Base-by-base conservation (phyloP, 2,797 vertebrate species). In the Sus cebifrons region DNA sequence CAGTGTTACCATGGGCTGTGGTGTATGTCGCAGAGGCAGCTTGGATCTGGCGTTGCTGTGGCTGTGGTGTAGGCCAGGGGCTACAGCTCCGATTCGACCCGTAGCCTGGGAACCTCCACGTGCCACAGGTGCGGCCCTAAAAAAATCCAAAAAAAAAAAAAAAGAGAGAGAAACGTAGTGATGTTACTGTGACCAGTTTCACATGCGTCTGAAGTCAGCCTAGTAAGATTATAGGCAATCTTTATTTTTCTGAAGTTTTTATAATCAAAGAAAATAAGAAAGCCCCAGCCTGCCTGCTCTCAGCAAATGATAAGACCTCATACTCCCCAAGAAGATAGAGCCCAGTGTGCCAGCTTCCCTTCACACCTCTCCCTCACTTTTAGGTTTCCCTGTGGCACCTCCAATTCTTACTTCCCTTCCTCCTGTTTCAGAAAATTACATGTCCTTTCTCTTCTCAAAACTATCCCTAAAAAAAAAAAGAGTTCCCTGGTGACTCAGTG, bases 201-300 rank as follows among this genome's bases (percentile, higher is more conserved):
- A 58, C 16, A 3, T 14, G 18, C 49, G 54, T 49, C 62, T 32
- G 2, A 21, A 67, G 56, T 81, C 56, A 58, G 27, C n/a, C 44
- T 52, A 18, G 3, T 88, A 36, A 5, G 15, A 20, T 64, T 32
- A 49, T 3, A 74, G 62, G 27, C 65, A 15, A 40, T 20, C 64
- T 93, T 49, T 54, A 52, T 92, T 70, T 67, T 93, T 75, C 83
- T 60, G 11, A 44, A 71, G 67, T 25, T 58, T 68, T 85, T 70
- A 68, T 62, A 32, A 67, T 44, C 60, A 60, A 12, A 81, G 32
- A 58, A 78, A 83, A 58, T 32, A n/a, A 52, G 71, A 75, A 88
- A 81, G 36, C 52, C n/a, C 27, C 27, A 44, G 27, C 25, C 74
- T 82, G 16, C 44, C 62, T 54, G 3, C 23, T n/a, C 17, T 27